phyloP scores from a whole-genome alignment of 2,888 invertebrate species.

The Tetragonisca angustula region DNA sequence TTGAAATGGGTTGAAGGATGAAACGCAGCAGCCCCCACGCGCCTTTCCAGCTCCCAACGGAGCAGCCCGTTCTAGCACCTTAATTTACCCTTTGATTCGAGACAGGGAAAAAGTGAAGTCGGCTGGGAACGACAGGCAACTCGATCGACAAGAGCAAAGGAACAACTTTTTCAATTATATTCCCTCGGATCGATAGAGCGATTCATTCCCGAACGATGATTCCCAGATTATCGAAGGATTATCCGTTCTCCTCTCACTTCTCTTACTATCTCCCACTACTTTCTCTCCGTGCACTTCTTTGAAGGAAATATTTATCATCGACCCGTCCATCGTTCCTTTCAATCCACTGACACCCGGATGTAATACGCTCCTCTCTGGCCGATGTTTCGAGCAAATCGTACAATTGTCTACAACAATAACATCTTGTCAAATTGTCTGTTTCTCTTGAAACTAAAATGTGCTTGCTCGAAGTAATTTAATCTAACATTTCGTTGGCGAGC shows the following conservation, averaged over 20 bases:
- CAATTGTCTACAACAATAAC: too few species aligned
- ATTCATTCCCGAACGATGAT: slow-evolving; percentile 72
- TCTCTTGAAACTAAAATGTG: too few species aligned
- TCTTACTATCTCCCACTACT: slow-evolving; percentile 50
- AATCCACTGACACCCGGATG: slow-evolving; percentile 5
- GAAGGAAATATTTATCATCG: slow-evolving; percentile 70
- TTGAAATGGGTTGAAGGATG: slow-evolving; percentile 62
- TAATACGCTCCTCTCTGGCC: too few species aligned
- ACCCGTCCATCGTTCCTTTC: slow-evolving; percentile 50
- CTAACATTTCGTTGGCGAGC: too few species aligned
- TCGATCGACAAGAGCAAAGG: slow-evolving; percentile 66
- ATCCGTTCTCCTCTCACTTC: slow-evolving; percentile 50
- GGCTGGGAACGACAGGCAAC: slow-evolving; percentile 63
- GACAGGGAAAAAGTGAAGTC: slow-evolving; percentile 54
- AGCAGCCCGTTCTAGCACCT: slow-evolving; percentile 31
- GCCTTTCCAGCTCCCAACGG: not conserved
- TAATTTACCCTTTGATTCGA: slow-evolving; percentile 52
- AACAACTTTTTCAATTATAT: slow-evolving; percentile 78
- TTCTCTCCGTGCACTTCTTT: slow-evolving; percentile 58
- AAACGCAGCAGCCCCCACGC: slow-evolving; percentile 2
- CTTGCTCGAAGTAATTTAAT: too few species aligned
- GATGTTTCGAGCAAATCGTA: too few species aligned
- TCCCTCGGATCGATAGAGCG: slow-evolving; percentile 70
- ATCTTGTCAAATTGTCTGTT: too few species aligned
- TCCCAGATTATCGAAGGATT: slow-evolving; percentile 72